These are phyloP conservation scores for Hylomyscus alleni DNA, from an alignment of 2,797 vertebrate genomes.

Conservation along the genomic window DNA sequence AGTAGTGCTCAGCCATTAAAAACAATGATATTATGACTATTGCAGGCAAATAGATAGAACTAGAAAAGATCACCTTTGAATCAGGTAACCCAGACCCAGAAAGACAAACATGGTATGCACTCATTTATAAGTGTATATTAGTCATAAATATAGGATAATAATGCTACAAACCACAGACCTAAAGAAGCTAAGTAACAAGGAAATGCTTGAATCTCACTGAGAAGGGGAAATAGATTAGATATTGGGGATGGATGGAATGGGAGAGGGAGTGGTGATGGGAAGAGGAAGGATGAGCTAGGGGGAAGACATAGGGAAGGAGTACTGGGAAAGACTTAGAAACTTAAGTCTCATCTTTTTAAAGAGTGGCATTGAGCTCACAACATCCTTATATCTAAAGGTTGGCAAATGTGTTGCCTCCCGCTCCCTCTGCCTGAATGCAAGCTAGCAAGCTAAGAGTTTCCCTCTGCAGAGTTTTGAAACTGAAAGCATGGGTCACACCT, in stretches of 20 bases:
- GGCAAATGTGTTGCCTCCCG: too few species aligned
- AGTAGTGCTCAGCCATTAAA: not conserved
- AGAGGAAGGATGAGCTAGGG: not conserved
- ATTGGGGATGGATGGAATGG: not conserved
- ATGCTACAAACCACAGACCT: not conserved
- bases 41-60: not conserved
- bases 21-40: not conserved
- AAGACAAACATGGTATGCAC: not conserved
- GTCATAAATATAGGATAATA: not conserved
- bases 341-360: conserved; percentile 19
- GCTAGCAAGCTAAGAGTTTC: too few species aligned
- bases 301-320: not conserved
- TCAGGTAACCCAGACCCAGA: not conserved
- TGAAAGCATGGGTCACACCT: too few species aligned
- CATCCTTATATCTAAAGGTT: not conserved
- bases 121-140: not conserved
- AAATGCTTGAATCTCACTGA: not conserved
- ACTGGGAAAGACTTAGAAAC: not conserved
- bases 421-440: too few species aligned
- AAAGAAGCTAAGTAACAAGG: not conserved
- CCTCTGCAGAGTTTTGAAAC: too few species aligned
- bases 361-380: not conserved
- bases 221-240: not conserved
- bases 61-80: not conserved
- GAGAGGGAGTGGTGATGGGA: not conserved